A percentile compares a stretch with the other conserved stretches of the same genome.
These are phyloP conservation scores for Dicyrtomina minuta DNA, from an alignment of 2,888 invertebrate species.

Conservation along the genomic window DNA sequence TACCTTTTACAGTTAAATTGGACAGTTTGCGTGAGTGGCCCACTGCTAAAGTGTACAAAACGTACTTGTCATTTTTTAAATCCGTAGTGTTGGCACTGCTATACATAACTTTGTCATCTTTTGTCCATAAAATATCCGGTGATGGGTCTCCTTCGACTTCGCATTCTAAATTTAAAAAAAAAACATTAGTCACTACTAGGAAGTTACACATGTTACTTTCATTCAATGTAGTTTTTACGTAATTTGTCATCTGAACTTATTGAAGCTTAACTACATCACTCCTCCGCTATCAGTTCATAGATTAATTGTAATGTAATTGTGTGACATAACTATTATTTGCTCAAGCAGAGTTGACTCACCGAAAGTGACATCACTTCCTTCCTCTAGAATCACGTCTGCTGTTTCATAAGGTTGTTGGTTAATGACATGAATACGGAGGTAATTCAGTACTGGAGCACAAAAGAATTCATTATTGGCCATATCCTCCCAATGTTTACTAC, in stretches of 20 bases:
- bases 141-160: conserved; percentile 17
- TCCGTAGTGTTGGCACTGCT: neutral
- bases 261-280: too few relatives aligned
- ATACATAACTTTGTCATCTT: neutral
- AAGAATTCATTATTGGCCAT: conserved; percentile 4
- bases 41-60: neutral
- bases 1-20: conserved; percentile 11
- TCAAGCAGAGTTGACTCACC: conserved; percentile 16
- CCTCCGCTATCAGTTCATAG: too few relatives aligned
- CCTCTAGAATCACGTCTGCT: neutral
- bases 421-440: neutral
- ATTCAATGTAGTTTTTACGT: too few relatives aligned
- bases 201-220: too few relatives aligned
- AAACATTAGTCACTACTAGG: too few relatives aligned
- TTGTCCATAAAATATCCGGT: neutral
- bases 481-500: neutral
- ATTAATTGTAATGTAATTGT: too few relatives aligned
- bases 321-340: too few relatives aligned
- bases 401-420: too few relatives aligned
- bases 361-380: conserved; percentile 16
- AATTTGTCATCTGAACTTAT: too few relatives aligned
- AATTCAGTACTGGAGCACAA: neutral
- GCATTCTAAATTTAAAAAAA: conserved; percentile 9
- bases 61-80: neutral
- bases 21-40: neutral